Conservation (phyloP, 2,797 vertebrate species). For the Karalla daura region DNA sequence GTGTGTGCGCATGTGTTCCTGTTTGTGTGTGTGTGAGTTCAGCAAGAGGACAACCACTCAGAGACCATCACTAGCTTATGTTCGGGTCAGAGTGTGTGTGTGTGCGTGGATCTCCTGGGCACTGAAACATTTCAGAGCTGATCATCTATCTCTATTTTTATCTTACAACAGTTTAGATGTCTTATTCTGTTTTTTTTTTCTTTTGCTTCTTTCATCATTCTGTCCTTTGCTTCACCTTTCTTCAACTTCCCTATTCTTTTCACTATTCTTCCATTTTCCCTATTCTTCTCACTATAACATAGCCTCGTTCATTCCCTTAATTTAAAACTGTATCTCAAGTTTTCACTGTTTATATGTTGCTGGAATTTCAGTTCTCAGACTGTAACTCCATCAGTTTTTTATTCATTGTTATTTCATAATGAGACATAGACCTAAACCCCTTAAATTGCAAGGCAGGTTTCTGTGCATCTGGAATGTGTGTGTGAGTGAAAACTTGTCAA, state of each 20-base stretch:
- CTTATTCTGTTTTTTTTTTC: background rate
- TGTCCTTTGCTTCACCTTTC: constrained; percentile 33
- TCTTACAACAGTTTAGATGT: constrained; percentile 22
- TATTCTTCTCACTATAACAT: no score
- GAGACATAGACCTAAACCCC: background rate
- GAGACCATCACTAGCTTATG: constrained; percentile 42
- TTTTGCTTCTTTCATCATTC: background rate
- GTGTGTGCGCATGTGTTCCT: constrained; percentile 23
- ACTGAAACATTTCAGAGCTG: constrained; percentile 60
- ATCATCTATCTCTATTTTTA: constrained; percentile 56
- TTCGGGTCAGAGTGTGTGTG: constrained; percentile 59
- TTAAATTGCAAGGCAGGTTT: background rate
- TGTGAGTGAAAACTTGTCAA: background rate
- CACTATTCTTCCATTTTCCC: background rate
- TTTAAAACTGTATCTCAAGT: background rate
- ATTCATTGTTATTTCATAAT: background rate
- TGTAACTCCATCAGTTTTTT: background rate
- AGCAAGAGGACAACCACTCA: constrained; percentile 72
- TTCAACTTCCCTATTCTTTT: background rate
- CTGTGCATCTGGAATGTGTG: background rate
- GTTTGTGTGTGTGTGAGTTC: constrained; percentile 66
- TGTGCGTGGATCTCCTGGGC: constrained; percentile 51
- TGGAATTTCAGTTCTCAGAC: no score
- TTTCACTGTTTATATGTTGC: background rate
- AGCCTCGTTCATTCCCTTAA: background rate